Evolutionary conservation across 2,888 invertebrate species (phyloP).

Genomic region (Leptogaster cylindrica): DNA sequence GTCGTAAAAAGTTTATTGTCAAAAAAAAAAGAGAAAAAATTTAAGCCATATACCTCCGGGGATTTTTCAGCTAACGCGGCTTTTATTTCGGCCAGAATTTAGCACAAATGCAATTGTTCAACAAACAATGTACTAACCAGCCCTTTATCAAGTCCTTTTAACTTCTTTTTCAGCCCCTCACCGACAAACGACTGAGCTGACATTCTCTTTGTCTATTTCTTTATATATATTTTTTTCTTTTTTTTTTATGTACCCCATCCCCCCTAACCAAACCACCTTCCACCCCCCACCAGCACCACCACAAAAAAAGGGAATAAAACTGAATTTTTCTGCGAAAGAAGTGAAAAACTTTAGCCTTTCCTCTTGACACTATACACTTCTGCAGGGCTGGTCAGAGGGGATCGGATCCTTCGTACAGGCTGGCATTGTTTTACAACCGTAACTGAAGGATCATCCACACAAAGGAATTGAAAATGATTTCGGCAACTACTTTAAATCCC

Average conservation of each 20-base stretch:
- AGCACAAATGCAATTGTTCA: slow-evolving; percentile 37
- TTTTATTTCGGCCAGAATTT: slow-evolving; percentile 10
- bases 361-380: slow-evolving; percentile 19
- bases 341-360: slow-evolving; percentile 19
- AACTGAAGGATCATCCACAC: background rate
- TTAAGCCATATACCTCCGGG: slow-evolving; percentile 3
- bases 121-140: slow-evolving; percentile 36
- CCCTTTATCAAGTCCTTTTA: slow-evolving; percentile 31
- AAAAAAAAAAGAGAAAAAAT: no score
- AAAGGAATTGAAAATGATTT: slow-evolving; percentile 16
- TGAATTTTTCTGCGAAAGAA: slow-evolving; percentile 21
- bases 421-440: slow-evolving; percentile 15
- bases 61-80: background rate
- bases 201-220: slow-evolving; percentile 5
- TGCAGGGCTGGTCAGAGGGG: slow-evolving; percentile 2
- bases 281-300: no score
- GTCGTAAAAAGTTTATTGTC: slow-evolving; percentile 9
- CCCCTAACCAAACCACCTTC: no score
- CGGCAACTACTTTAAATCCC: slow-evolving; percentile 28
- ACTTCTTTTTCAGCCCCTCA: background rate
- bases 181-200: background rate
- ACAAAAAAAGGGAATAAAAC: slow-evolving; percentile 5
- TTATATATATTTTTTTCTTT: background rate
- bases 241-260: no score
- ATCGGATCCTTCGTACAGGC: background rate